Evolutionary conservation across 1,140 invertebrate species (phyloP), one percentile per base, ranked within the genome.

Genomic region (Nasonia vitripennis): DNA sequence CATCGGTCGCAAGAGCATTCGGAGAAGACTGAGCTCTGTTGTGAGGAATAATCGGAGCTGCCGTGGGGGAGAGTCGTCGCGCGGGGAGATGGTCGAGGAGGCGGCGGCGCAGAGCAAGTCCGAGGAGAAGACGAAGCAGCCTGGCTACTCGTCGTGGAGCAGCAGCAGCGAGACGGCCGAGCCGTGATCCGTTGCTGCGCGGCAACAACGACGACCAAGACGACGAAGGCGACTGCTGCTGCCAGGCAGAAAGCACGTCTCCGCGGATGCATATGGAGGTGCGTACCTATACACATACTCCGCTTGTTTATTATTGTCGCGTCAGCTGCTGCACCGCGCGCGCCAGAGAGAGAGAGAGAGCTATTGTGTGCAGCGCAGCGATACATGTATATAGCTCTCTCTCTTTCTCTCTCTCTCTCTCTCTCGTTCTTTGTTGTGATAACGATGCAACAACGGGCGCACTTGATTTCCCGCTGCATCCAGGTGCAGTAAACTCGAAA

Each of bases 261-360:
- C 88, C 88, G 91, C 91, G 91, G 90, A 92, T 92, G 91, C 91
- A 92, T 92, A 92, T 92, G 91, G 91, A 93, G 92, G 92, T 93
- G 87, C 86, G 92, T 78, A 83, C 9, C 27, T 70, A 31, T 7
- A 70, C 11, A 70, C 6, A 68, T 68, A 27, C 67, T 6, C 27
- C 23, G 55, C 78, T 75, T 37, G 51, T 82, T 71, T 71, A 71
- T 71, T 74, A 67, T 78, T 70, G 27, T 45, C 34, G 62, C 11
- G 74, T 20, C 41, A 80, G 81, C 83, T 62, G 81, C 80, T 74
- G 68, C 70, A 2, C n/a, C 41, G 51, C 48, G 51, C 45, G 11
- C 27, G 27, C 27, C 27, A 27, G 27, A 27, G 27, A 27, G 27
- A 27, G 27, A 27, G 27, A 27, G 27, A 27, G 27, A 27, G 27